A percentile compares a stretch with the other conserved stretches of the same genome.
phyloP scores from a whole-genome alignment of 2,797 vertebrate species.

The Parauchenoglanis ngamensis region DNA sequence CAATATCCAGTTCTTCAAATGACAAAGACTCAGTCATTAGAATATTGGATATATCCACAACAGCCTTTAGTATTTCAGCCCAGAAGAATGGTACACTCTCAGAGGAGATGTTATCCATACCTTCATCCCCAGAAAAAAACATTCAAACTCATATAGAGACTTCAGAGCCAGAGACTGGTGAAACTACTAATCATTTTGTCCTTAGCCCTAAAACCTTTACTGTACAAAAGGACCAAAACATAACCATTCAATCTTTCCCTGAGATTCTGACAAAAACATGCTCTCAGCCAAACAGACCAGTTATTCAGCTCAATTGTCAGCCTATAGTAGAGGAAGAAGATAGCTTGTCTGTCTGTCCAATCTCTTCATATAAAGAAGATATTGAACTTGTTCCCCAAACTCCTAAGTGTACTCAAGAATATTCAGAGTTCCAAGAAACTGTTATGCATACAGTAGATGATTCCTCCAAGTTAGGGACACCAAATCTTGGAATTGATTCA shows the following conservation, averaged over 20 bases:
- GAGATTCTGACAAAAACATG: constrained; percentile 37
- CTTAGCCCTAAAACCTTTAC: constrained; percentile 25
- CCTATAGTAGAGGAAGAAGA: constrained; percentile 50
- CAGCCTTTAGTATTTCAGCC: constrained; percentile 26
- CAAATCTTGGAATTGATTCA: constrained; percentile 40
- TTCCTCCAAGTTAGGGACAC: constrained; percentile 23
- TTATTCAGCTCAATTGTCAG: constrained; percentile 55
- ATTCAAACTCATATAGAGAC: constrained; percentile 31
- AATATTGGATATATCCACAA: constrained; percentile 33
- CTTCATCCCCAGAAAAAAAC: constrained; percentile 32
- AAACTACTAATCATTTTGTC: constrained; percentile 43
- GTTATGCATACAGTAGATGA: constrained; percentile 14
- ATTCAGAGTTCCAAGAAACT: constrained; percentile 28
- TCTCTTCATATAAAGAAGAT: constrained; percentile 25
- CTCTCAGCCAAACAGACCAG: constrained; percentile 41
- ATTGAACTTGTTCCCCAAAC: constrained; percentile 37
- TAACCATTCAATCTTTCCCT: constrained; percentile 32
- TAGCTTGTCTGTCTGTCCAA: constrained; percentile 19
- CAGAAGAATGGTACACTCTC: constrained; percentile 40
- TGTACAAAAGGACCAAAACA: constrained; percentile 40
- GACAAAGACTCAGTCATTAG: constrained; percentile 47
- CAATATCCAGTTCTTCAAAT: constrained; percentile 52
- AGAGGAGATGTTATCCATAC: constrained; percentile 36
- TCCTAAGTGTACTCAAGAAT: constrained; percentile 29
- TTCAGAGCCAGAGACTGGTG: constrained; percentile 52